Conservation (phyloP, 2,113 vertebrate genomes). For the Ranitomeya imitator region DNA sequence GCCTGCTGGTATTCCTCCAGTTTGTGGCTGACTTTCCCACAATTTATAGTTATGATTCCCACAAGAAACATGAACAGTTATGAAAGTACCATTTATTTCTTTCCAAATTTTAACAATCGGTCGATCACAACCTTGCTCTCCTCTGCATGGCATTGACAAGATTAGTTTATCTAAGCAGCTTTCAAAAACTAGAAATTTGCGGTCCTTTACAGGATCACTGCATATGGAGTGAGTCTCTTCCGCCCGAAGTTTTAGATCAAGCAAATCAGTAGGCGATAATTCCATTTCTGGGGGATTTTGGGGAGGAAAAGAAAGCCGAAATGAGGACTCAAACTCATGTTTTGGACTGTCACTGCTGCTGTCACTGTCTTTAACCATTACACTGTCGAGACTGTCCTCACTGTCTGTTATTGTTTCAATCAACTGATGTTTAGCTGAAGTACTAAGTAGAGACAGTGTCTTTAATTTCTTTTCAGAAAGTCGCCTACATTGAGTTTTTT, state of each 20-base stretch:
- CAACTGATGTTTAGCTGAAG: neutral
- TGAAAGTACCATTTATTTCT: neutral
- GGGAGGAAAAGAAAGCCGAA: neutral
- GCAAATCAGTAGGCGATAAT: neutral
- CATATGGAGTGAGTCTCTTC: neutral
- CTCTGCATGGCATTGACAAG: neutral
- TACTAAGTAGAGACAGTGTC: neutral
- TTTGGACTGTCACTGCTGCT: neutral
- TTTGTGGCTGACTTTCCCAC: slow-evolving; percentile 4
- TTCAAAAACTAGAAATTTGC: slow-evolving; percentile 14
- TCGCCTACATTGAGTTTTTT: slow-evolving; percentile 3
- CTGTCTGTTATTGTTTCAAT: neutral
- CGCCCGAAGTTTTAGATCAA: neutral
- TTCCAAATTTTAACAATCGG: slow-evolving; percentile 16
- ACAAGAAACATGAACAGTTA: slow-evolving; percentile 17
- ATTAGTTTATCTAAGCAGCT: slow-evolving; percentile 13
- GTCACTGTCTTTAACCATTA: neutral
- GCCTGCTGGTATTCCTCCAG: neutral
- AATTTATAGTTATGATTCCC: neutral
- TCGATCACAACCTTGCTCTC: slow-evolving; percentile 9
- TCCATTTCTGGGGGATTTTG: neutral
- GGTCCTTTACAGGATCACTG: neutral
- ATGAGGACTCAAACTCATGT: neutral
- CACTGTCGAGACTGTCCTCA: neutral
- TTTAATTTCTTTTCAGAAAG: slow-evolving; percentile 3